Percentiles rank a stretch among this genome's conserved stretches.
Conservation (phyloP, 2,888 invertebrate species). For the Craniophora ligustri region DNA sequence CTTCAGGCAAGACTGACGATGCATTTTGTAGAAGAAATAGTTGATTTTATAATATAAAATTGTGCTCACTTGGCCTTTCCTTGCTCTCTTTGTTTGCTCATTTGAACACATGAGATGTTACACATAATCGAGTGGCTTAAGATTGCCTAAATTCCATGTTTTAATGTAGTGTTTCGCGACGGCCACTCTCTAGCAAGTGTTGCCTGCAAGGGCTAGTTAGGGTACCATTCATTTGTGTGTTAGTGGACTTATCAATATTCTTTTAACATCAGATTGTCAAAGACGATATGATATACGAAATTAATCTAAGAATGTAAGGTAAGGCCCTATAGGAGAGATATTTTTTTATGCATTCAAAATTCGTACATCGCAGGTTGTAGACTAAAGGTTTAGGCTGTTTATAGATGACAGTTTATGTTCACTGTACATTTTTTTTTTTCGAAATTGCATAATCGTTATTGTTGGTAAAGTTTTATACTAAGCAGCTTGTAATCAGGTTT, state of each 20-base stretch:
- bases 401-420: conserved; percentile 56
- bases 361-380: conserved; percentile 78
- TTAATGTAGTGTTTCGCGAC: conserved; percentile 55
- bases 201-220: conserved; percentile 68
- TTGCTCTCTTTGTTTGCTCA: conserved; percentile 78
- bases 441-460: conserved; percentile 85
- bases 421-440: conserved; percentile 70
- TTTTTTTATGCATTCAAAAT: conserved; percentile 88
- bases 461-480: conserved; percentile 83
- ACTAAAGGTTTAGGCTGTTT: conserved; percentile 69
- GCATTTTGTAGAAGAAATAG: conserved; percentile 83
- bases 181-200: conserved; percentile 73
- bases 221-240: conserved; percentile 71
- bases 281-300: conserved; percentile 87
- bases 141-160: conserved; percentile 63
- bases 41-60: conserved; percentile 65
- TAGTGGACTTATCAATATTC: conserved; percentile 73
- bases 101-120: conserved; percentile 81
- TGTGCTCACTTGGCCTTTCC: conserved; percentile 74
- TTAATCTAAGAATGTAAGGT: conserved; percentile 87
- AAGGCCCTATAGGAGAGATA: conserved; percentile 87
- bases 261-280: conserved; percentile 84
- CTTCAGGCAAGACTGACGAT: conserved; percentile 76
- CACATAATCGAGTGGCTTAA: conserved; percentile 72
- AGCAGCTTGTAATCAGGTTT: conserved; percentile 85